Base-by-base conservation (phyloP, 1,140 invertebrate genomes). In the Pogonomyrmex barbatus region DNA sequence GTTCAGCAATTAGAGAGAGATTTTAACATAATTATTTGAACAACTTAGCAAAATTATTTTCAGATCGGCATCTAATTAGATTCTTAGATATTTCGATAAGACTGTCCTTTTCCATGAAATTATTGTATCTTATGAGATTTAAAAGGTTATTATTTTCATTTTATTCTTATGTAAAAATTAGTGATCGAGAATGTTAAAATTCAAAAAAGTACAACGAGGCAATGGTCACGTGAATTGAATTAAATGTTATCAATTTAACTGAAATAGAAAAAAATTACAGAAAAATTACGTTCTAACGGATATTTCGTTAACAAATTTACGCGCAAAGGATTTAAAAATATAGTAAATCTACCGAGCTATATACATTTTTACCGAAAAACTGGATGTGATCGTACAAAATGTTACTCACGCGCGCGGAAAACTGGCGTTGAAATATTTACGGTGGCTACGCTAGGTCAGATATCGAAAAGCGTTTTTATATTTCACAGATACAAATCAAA, bases 371-470 rank as follows among this genome's bases (percentile, higher is more conserved):
- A 47, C 24, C 42, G 54, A 75, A 58, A 73, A 58, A 60, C 24
- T 50, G 36, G 54, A 47, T 73, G n/a, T 54, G 17, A 36, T 82
- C 45, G 10, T n/a, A 54, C 68, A n/a, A 75, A 82, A 82, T 73
- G 50, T 73, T 82, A 58, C 24, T 82, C 54, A 50, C 79, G 30
- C 79, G 47, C 36, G 65, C 54, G 54, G n/a, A 83, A 83, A 60
- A 42, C 56, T 39, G 24, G 65, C 70, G 36, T 36, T 75, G 68
- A 75, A 83, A 75, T 73, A 75, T 83, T 60, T 75, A 62, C 54
- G n/a, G 33, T 14, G 12, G 9, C 5, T 24, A 50, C 17, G 30
- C 50, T 58, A 73, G 67, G 54, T 70, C 65, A n/a, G 65, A 56
- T 70, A 56, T 70, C 36, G 63, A 2, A 73, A 36, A 73, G 33